Evolutionary conservation across 2,113 vertebrate genomes (phyloP).

Genomic region (Parotia lawesii): DNA sequence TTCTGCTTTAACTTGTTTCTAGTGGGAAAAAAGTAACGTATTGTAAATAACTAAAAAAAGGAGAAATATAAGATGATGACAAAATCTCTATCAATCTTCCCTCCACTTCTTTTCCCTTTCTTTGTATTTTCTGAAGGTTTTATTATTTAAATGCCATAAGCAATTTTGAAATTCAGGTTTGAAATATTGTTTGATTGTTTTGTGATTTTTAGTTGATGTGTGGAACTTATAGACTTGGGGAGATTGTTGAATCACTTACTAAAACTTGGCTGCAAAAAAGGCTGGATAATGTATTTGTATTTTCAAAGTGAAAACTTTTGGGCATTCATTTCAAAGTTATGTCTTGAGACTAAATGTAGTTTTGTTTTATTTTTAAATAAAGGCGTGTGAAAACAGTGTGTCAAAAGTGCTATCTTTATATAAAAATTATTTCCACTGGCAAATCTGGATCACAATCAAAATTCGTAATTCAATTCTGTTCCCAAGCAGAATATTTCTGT

Average conservation of each 20-base stretch:
- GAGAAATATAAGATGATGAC: not conserved
- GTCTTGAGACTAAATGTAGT: not conserved
- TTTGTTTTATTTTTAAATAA: constrained; percentile 9
- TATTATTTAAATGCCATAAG: not conserved
- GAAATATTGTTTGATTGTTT: not conserved
- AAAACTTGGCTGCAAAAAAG: not conserved
- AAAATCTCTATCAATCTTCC: not conserved
- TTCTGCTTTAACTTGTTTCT: not conserved
- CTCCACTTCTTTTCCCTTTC: not conserved
- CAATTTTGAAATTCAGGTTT: not conserved
- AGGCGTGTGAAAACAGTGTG: not conserved
- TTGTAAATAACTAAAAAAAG: not conserved
- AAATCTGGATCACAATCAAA: constrained; percentile 18
- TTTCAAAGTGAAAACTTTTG: not conserved
- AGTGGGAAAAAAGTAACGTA: not conserved
- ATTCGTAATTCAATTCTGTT: not conserved
- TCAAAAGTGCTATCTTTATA: not conserved
- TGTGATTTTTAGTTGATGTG: not conserved
- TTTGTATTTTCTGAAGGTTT: not conserved
- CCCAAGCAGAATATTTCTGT: constrained; percentile 9
- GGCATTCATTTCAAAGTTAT: not conserved
- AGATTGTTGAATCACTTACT: not conserved
- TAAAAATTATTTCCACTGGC: not conserved
- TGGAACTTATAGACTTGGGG: not conserved
- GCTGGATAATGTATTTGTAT: not conserved